phyloP scores from a whole-genome alignment of 2,113 vertebrate species.

The Phocoena phocoena region DNA sequence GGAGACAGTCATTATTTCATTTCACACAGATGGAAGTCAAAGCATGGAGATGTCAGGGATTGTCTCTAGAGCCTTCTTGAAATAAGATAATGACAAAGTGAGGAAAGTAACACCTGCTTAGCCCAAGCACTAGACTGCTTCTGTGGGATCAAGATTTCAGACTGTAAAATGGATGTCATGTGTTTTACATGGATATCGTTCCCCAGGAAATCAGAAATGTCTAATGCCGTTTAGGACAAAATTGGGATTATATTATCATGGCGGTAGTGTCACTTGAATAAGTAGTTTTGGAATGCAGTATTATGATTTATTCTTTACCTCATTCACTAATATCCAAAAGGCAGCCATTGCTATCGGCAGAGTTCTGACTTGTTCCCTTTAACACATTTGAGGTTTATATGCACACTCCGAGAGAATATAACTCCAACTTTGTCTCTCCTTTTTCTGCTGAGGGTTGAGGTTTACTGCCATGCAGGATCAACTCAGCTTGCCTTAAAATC shows the following conservation, averaged over 20 bases:
- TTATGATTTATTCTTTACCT: background rate
- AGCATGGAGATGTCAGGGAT: constrained; percentile 14
- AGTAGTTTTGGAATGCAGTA: background rate
- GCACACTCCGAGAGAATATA: background rate
- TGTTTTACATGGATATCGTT: background rate
- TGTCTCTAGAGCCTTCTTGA: constrained; percentile 41
- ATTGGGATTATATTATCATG: background rate
- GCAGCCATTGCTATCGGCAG: background rate
- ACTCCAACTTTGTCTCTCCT: background rate
- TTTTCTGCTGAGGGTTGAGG: background rate
- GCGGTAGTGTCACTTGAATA: background rate
- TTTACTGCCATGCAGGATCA: background rate
- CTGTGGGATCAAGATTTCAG: background rate
- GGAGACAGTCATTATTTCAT: constrained; percentile 23
- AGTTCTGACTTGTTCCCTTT: background rate
- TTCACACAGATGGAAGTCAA: background rate
- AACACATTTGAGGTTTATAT: background rate
- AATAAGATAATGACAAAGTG: constrained; percentile 32
- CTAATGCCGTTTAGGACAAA: background rate
- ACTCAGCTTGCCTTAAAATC: background rate
- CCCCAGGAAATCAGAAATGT: background rate
- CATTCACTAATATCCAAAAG: background rate
- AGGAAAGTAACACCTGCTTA: background rate
- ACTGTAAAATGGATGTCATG: background rate
- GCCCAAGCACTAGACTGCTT: background rate